Evolutionary conservation across 1,140 invertebrate species (phyloP), one percentile per base, ranked within the genome.

Genomic region (Coptotermes formosanus): DNA sequence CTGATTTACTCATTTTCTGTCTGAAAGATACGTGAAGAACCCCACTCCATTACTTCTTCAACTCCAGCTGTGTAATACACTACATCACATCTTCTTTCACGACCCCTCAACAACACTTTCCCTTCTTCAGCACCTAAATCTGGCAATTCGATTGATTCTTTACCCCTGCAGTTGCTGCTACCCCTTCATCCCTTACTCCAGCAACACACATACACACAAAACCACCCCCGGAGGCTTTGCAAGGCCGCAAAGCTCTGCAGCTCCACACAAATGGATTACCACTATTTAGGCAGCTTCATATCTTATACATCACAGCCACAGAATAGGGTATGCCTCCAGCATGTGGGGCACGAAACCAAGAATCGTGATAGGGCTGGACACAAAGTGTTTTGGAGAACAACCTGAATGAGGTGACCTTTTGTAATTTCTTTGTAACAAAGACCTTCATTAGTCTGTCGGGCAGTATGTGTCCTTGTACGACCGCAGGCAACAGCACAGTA

Each of bases 111-210:
- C 64, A 75, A 30, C 25, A 30, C 2, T 75, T 75, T 75, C 64
- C 64, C 64, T 75, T 75, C 64, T 75, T 75, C 25, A n/a, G 64
- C 64, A 75, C 64, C 64, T 75, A 75, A 75, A 75, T 75, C 64
- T 75, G 64, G n/a, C 64, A 75, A 75, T 75, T 75, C 64, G 25
- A 75, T 75, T 75, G n/a, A 75, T 75, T 75, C 64, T 75, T 75
- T 75, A 75, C 64, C 64, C 64, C 64, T 75, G n/a, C 64, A 30
- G 64, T 75, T 75, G 25, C n/a, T 75, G 64, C n/a, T 75, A 75
- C 64, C 64, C 64, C 64, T 75, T 75, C 64, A 75, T 75, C 64
- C 64, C 64, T n/a, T 14, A 75, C 64, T n/a, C 64, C 1, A 75
- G n/a, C 7, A 25, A 55, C 19, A 55, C 52, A 55, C 52, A 16